phyloP scores from a whole-genome alignment of 2,888 invertebrate species.

The Aphodius sticticus region DNA sequence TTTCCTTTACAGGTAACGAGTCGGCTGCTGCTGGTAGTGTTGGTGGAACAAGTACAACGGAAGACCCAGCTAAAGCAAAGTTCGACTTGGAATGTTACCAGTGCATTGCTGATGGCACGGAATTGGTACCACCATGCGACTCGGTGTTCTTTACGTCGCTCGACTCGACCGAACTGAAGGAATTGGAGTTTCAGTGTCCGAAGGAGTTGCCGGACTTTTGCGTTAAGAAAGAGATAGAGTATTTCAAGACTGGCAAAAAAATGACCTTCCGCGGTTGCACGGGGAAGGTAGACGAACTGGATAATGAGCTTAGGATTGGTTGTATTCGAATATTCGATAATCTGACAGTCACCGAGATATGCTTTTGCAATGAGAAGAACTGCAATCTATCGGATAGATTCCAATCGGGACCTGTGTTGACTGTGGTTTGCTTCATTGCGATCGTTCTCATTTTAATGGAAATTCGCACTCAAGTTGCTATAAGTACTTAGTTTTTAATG shows the following conservation, averaged over 20 bases:
- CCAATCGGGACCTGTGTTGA: not conserved
- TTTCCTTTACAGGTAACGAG: not conserved
- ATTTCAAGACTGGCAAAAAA: no score
- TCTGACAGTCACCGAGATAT: not conserved
- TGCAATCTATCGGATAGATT: not conserved
- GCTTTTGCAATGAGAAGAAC: not conserved
- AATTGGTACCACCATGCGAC: slow-evolving; percentile 7
- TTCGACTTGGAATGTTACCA: slow-evolving; percentile 12
- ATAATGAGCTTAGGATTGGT: not conserved
- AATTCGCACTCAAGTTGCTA: not conserved
- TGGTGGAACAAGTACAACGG: not conserved
- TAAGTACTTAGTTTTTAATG: not conserved
- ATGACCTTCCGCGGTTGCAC: not conserved
- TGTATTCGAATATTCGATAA: slow-evolving; percentile 11
- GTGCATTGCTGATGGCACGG: slow-evolving; percentile 5
- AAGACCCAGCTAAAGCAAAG: not conserved
- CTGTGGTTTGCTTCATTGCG: not conserved
- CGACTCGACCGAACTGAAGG: not conserved
- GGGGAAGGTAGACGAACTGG: not conserved
- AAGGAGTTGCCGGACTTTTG: slow-evolving; percentile 11
- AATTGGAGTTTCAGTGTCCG: slow-evolving; percentile 13
- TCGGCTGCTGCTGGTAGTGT: not conserved
- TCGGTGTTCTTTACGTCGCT: not conserved
- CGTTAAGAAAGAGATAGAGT: not conserved
- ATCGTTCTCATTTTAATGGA: not conserved